Evolutionary conservation across 2,888 invertebrate species (phyloP).

Genomic region (Lithosia quadra): DNA sequence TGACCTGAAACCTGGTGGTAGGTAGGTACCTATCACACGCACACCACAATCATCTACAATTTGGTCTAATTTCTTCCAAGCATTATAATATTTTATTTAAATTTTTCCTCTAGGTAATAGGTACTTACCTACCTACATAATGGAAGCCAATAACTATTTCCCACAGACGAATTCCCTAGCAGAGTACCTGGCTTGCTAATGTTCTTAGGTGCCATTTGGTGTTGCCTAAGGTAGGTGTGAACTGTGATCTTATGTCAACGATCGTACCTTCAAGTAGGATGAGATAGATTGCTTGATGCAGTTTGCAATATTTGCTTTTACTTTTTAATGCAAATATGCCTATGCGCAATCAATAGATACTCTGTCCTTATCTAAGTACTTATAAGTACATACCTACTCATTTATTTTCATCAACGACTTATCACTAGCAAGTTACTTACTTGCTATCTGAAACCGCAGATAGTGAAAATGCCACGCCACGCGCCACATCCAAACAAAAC

Average conservation of each 20-base stretch:
- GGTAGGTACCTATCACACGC: too few species aligned
- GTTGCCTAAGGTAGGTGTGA: background rate
- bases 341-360: background rate
- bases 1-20: too few species aligned
- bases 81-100: too few species aligned
- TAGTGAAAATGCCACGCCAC: constrained; percentile 16
- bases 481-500: background rate
- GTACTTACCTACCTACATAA: too few species aligned
- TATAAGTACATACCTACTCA: constrained; percentile 8
- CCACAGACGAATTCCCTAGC: too few species aligned
- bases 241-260: background rate
- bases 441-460: constrained; percentile 21
- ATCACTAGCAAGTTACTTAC: constrained; percentile 4
- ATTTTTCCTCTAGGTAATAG: too few species aligned
- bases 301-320: background rate
- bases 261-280: background rate
- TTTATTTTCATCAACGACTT: constrained; percentile 6
- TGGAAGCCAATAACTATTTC: too few species aligned
- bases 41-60: too few species aligned
- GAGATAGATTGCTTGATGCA: background rate
- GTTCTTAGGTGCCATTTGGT: background rate
- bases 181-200: too few species aligned
- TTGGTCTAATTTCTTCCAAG: too few species aligned
- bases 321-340: constrained; percentile 4
- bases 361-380: background rate